phyloP scores from a whole-genome alignment of 2,797 vertebrate species.

The Margarornis squamiger region DNA sequence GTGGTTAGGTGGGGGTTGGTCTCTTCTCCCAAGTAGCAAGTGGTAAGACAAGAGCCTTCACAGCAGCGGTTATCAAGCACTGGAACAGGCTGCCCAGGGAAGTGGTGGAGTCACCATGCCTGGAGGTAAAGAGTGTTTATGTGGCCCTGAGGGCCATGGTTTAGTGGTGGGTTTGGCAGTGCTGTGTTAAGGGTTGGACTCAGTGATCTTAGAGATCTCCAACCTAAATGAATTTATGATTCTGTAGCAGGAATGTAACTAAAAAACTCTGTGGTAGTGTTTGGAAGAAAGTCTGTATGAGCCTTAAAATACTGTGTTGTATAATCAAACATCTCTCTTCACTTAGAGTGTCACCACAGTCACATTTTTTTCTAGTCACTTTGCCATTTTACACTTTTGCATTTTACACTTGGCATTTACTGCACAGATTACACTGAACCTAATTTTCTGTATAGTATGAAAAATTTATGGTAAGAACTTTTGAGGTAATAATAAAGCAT shows the following conservation, averaged over 20 bases:
- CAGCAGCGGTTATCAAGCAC: neutral
- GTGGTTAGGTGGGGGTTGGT: accelerated
- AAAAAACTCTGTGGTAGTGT: neutral
- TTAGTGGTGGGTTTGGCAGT: neutral
- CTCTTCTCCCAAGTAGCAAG: neutral
- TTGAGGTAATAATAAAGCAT: neutral
- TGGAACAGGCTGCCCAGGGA: neutral
- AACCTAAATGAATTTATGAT: neutral
- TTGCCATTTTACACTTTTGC: neutral
- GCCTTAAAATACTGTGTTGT: neutral
- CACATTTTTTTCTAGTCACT: neutral
- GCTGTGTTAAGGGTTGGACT: neutral
- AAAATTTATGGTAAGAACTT: neutral
- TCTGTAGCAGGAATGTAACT: neutral
- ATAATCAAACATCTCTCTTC: neutral
- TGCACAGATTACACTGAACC: neutral
- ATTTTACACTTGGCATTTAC: neutral
- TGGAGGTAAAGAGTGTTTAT: neutral
- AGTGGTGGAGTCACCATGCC: neutral
- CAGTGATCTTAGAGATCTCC: neutral
- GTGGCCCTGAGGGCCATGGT: neutral
- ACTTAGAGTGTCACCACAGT: neutral
- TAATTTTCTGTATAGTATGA: neutral
- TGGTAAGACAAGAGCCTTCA: neutral
- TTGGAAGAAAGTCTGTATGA: neutral